Percentiles rank a stretch among this genome's conserved stretches.
Conservation (phyloP, 2,113 vertebrate genomes). For the Ahaetulla prasina region DNA sequence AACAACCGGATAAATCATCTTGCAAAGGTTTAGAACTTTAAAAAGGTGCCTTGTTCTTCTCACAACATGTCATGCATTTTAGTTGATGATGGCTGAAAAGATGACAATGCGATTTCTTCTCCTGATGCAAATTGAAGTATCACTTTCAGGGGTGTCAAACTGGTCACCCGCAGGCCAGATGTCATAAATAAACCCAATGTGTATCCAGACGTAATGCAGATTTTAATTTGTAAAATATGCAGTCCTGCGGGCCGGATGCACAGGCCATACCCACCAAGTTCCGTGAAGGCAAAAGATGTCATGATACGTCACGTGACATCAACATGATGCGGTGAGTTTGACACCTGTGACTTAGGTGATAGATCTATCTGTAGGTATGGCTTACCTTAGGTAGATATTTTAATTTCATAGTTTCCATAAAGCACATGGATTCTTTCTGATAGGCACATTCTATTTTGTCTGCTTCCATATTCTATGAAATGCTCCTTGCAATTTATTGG, state of each 20-base stretch:
- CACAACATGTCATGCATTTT: slow-evolving; percentile 43
- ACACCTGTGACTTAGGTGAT: not conserved
- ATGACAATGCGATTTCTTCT: slow-evolving; percentile 6
- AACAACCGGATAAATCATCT: slow-evolving; percentile 41
- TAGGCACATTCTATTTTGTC: slow-evolving; percentile 5
- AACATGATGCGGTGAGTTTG: no score
- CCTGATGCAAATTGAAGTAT: not conserved
- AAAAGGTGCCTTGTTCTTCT: slow-evolving; percentile 46
- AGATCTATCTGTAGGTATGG: slow-evolving; percentile 3
- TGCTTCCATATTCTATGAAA: not conserved
- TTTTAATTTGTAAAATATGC: no score
- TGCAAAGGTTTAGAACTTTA: slow-evolving; percentile 33
- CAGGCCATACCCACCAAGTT: no score
- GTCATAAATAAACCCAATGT: no score
- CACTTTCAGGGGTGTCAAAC: not conserved
- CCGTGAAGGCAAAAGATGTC: no score
- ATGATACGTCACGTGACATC: no score
- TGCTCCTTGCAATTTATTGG: fast-evolving
- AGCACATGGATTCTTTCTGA: slow-evolving; percentile 3
- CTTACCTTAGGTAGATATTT: slow-evolving; percentile 17
- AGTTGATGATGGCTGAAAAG: slow-evolving; percentile 32
- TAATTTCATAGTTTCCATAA: slow-evolving; percentile 30
- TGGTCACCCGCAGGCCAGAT: no score
- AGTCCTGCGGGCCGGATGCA: no score
- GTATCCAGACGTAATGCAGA: no score